Conservation (phyloP, 2,797 vertebrate species). For the Tokudaia tokunoshimensis region DNA sequence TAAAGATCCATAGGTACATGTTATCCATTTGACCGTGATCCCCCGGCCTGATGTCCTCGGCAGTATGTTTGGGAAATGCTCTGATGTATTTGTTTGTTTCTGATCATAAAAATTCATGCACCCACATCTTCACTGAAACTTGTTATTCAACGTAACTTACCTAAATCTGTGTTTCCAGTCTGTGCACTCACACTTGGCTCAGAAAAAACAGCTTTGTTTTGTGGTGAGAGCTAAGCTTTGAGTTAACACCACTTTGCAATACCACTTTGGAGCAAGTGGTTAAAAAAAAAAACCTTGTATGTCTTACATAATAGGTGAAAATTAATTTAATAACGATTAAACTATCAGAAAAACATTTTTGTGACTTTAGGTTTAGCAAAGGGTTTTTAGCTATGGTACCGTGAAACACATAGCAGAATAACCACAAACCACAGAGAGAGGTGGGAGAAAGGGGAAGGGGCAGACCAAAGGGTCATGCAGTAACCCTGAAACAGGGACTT, state of each 20-base stretch:
- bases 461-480: neutral
- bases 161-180: neutral
- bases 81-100: neutral
- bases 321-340: constrained; percentile 9
- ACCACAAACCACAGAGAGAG: neutral
- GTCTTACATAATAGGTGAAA: constrained; percentile 2
- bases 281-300: neutral
- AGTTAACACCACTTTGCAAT: neutral
- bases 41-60: neutral
- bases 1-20: neutral
- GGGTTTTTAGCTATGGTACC: neutral
- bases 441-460: no score
- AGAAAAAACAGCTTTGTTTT: neutral
- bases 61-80: neutral
- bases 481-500: neutral
- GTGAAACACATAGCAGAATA: neutral
- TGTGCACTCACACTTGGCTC: neutral
- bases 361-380: constrained; percentile 16
- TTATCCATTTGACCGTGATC: neutral
- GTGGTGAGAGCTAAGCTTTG: neutral
- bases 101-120: neutral
- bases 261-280: neutral
- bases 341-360: constrained; percentile 10
- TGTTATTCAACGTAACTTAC: neutral
- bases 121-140: neutral